Percentiles rank a stretch among this genome's conserved stretches.
These are phyloP conservation scores for Polydrusus pterygomalis DNA, from an alignment of 2,888 invertebrate species.

Conservation along the genomic window DNA sequence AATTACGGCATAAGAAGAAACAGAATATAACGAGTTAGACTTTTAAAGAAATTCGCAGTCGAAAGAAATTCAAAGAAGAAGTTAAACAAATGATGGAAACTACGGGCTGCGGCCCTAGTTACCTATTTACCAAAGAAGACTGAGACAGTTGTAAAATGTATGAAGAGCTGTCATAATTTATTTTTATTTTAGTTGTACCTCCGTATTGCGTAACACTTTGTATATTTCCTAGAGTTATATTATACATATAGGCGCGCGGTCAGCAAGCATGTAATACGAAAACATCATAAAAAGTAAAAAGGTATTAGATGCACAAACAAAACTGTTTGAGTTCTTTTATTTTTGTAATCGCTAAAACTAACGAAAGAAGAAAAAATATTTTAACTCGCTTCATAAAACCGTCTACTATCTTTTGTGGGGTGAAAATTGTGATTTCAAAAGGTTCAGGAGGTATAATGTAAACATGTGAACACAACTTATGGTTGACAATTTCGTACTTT, in stretches of 20 bases:
- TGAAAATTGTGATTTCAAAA: too few relatives aligned
- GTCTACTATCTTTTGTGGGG: too few relatives aligned
- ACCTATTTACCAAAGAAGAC: conserved; percentile 77
- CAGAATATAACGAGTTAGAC: conserved; percentile 49
- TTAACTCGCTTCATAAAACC: too few relatives aligned
- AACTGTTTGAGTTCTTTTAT: not conserved
- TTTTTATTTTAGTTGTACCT: conserved; percentile 47
- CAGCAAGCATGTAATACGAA: conserved; percentile 32
- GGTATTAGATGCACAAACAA: not conserved
- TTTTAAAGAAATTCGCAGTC: conserved; percentile 3
- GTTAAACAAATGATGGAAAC: conserved; percentile 55
- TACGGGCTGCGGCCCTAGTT: conserved; percentile 69
- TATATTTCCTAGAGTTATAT: conserved; percentile 42
- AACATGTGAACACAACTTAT: too few relatives aligned
- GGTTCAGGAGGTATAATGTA: too few relatives aligned
- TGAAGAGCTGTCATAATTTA: conserved; percentile 57
- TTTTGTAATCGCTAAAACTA: not conserved
- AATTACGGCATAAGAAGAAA: conserved; percentile 63
- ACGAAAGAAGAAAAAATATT: not conserved
- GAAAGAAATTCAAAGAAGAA: conserved; percentile 17
- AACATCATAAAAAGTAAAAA: conserved; percentile 10
- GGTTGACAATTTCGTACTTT: too few relatives aligned
- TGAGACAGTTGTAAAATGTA: conserved; percentile 70
- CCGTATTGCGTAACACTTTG: conserved; percentile 17
- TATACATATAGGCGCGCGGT: conserved; percentile 34